Conservation (phyloP, 2,888 invertebrate species). For the Pimpla rufipes region DNA sequence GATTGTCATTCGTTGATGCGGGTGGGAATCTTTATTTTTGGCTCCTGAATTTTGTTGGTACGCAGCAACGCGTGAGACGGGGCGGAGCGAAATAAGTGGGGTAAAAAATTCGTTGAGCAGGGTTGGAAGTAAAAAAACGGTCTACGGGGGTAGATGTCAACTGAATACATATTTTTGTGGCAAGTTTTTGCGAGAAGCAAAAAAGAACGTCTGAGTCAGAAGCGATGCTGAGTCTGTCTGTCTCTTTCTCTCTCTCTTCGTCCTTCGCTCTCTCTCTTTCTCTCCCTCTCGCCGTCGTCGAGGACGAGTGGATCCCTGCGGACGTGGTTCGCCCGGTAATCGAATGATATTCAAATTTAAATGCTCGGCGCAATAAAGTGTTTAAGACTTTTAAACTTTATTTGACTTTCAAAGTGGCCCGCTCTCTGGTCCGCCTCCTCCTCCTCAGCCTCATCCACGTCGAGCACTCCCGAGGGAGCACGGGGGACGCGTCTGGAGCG, state of each 20-base stretch:
- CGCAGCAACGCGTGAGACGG: no score
- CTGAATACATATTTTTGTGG: conserved; percentile 60
- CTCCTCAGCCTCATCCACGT: conserved; percentile 19
- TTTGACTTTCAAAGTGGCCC: conserved; percentile 80
- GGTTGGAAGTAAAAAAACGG: not conserved
- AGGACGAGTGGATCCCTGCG: conserved; percentile 50
- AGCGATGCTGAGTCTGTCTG: not conserved
- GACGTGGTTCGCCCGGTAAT: conserved; percentile 76
- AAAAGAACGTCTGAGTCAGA: conserved; percentile 34
- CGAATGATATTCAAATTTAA: conserved; percentile 84
- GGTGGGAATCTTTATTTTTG: no score
- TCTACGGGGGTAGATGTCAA: conserved; percentile 45
- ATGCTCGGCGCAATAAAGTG: conserved; percentile 82
- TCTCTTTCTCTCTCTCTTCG: not conserved
- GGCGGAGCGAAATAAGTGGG: no score
- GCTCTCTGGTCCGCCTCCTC: conserved; percentile 27
- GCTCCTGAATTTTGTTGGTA: no score
- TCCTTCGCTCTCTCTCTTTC: not conserved
- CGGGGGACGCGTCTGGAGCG: conserved; percentile 35
- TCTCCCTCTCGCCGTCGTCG: conserved; percentile 5
- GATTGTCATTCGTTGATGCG: no score
- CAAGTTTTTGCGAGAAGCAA: conserved; percentile 69
- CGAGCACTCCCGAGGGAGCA: conserved; percentile 36
- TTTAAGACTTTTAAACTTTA: conserved; percentile 82
- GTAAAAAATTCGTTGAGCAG: not conserved